Base-by-base conservation (phyloP, 2,113 vertebrate species). In the rabbit (Oryctolagus cuniculus) region DNA sequence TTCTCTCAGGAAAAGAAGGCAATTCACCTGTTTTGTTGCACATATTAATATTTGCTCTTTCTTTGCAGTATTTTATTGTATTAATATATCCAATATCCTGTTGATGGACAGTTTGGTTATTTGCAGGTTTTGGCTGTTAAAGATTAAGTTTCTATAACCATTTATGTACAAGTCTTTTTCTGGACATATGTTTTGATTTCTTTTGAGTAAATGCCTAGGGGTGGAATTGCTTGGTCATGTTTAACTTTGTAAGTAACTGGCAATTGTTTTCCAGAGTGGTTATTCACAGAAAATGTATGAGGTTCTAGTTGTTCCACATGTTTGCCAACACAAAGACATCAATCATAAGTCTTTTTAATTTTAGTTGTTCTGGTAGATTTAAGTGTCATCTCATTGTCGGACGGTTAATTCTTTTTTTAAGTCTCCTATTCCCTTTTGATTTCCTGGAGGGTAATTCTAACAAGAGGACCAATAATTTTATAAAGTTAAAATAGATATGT, bases 391-490 rank as follows among this genome's bases (percentile, higher is more conserved):
- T 83, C 15, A 86, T 75, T 63, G 15, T 89, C 11, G 13, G 1
- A 51, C 66, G 27, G 9, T 81, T 36, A 44, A 79, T 36, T 51
- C 6, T 80, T 38, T 90, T 90, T 90, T 55, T 29, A 1, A 69
- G 55, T 87, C 8, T 92, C 1, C 21, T 22, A 44, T 53, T 0
- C 12, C 6, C 11, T 70, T 79, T 89, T 53, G 9, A 13, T 85
- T 89, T 87, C 19, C 13, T 77, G 89, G 70, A 6, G 79, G 49
- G 34, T 69, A 96, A 67, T 92, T 92, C 64, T 81, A 87, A 92
- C 22, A 72, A 69, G 29, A 61, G 63, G 44, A 13, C 3, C 22
- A 36, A 51, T 78, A 15, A 70, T 13, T 31, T 63, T 75, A 75
- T 10, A 77, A 53, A 87, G 11, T 7, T 80, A 86, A 80, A 21